Evolutionary conservation across 2,797 vertebrate species (phyloP).

Genomic region (Pseudochirops cupreus): DNA sequence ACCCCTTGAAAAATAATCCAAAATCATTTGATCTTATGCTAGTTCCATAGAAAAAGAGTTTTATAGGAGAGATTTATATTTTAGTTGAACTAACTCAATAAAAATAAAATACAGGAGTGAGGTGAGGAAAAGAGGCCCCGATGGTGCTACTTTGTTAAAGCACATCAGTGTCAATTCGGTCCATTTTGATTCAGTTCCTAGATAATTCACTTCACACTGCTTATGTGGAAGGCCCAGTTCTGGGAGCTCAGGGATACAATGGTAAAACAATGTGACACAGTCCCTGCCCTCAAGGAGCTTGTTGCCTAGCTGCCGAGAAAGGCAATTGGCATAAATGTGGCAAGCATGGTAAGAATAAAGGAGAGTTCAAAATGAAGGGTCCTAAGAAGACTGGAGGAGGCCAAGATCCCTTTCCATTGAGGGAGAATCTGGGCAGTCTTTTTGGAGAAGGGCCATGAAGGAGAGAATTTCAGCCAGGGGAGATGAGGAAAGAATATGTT

Average conservation of each 20-base stretch:
- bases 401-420: too few species aligned
- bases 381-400: too few species aligned
- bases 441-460: too few species aligned
- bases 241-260: neutral
- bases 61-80: constrained; percentile 59
- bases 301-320: neutral
- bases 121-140: constrained; percentile 34
- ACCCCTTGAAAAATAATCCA: constrained; percentile 34
- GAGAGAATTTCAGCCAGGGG: too few species aligned
- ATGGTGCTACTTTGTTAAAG: neutral
- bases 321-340: too few species aligned
- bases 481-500: too few species aligned
- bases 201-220: neutral
- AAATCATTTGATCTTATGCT: constrained; percentile 64
- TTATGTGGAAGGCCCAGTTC: neutral
- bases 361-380: neutral
- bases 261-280: neutral
- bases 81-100: constrained; percentile 32
- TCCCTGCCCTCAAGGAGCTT: neutral
- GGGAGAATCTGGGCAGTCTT: too few species aligned
- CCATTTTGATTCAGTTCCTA: neutral
- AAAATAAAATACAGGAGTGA: neutral
- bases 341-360: neutral
- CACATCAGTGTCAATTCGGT: neutral
- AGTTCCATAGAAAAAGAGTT: constrained; percentile 52